A percentile compares a stretch with the other conserved stretches of the same genome.
Evolutionary conservation across 2,888 invertebrate genomes (phyloP).

Genomic region (Ophioninae sp.): DNA sequence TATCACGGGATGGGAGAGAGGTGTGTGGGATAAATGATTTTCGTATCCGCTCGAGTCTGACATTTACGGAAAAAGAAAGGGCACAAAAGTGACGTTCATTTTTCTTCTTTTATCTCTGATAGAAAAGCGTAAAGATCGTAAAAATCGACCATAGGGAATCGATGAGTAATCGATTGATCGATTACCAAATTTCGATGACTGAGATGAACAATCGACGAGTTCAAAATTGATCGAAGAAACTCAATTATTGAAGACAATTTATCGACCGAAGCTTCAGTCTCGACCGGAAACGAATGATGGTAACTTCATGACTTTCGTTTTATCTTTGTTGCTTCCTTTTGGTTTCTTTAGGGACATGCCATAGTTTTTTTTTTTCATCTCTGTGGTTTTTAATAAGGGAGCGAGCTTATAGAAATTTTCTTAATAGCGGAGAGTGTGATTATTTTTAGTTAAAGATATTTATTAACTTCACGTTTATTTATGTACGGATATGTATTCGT

Average conservation of each 20-base stretch:
- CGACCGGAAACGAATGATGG: conserved; percentile 52
- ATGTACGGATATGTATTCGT: conserved; percentile 58
- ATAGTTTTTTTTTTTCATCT: conserved; percentile 51
- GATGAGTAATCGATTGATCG: not conserved
- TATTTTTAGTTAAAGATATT: conserved; percentile 50
- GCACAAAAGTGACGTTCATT: not conserved
- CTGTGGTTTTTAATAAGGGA: conserved; percentile 46
- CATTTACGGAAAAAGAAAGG: not conserved
- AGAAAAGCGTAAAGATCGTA: not conserved
- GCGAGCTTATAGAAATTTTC: conserved; percentile 55
- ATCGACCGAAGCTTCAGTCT: not conserved
- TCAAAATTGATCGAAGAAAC: not conserved
- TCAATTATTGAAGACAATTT: not conserved
- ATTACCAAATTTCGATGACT: not conserved
- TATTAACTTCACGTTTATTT: conserved; percentile 49
- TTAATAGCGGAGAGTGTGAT: conserved; percentile 53
- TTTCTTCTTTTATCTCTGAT: not conserved
- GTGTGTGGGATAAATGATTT: conserved; percentile 55
- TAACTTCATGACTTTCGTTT: conserved; percentile 48
- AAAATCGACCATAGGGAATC: too few relatives aligned
- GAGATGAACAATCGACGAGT: not conserved
- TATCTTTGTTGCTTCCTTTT: not conserved
- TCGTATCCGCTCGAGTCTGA: conserved; percentile 52
- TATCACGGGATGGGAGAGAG: conserved; percentile 39
- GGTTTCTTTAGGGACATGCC: conserved; percentile 52